Conservation (phyloP, 2,113 vertebrate species). For the Dicrurus megarhynchus region DNA sequence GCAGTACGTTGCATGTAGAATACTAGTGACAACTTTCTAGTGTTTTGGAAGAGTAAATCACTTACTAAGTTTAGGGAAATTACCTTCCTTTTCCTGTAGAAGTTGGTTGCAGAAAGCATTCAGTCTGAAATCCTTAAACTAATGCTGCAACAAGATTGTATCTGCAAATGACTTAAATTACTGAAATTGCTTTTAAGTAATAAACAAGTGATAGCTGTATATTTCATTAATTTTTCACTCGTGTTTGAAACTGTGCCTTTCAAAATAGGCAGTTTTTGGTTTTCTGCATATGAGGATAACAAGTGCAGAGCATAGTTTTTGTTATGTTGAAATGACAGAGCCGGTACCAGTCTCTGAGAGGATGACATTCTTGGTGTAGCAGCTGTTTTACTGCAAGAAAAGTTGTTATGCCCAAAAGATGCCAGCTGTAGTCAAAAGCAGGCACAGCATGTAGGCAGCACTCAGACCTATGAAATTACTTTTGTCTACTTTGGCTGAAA, state of each 20-base stretch:
- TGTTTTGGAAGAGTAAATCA: neutral
- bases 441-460: neutral
- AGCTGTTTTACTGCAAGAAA: neutral
- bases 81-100: neutral
- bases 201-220: neutral
- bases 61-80: neutral
- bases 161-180: neutral
- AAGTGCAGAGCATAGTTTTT: neutral
- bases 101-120: neutral
- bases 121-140: neutral
- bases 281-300: neutral
- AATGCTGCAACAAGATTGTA: neutral
- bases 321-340: neutral
- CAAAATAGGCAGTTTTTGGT: neutral
- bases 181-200: neutral
- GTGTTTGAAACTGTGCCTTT: neutral
- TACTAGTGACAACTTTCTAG: neutral
- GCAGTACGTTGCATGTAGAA: neutral
- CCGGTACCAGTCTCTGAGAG: neutral
- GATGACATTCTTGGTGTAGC: neutral
- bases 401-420: neutral
- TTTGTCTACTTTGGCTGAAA: neutral
- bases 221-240: neutral
- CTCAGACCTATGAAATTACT: neutral
- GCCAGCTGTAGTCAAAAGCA: neutral